These are phyloP conservation scores for Sciurus niger DNA, from an alignment of 2,113 vertebrate genomes.

Conservation along the genomic window DNA sequence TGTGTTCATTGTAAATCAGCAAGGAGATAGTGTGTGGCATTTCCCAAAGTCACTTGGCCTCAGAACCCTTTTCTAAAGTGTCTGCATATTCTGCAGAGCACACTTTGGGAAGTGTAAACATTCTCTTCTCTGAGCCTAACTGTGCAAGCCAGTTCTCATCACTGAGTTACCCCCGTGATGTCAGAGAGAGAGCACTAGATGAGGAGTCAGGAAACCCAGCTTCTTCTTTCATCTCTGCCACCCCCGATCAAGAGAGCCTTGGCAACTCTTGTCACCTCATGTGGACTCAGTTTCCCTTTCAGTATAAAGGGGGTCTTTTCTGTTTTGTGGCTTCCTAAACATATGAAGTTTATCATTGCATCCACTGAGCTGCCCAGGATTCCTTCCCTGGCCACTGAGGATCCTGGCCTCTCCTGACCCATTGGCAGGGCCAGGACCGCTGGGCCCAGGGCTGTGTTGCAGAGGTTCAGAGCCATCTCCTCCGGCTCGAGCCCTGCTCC, in stretches of 20 bases:
- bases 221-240: not conserved
- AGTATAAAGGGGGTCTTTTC: not conserved
- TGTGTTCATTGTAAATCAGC: not conserved
- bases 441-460: not conserved
- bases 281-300: not conserved
- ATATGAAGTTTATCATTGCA: not conserved
- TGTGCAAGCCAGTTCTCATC: not conserved
- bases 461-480: not conserved
- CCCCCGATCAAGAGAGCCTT: not conserved
- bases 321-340: not conserved
- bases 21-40: not conserved
- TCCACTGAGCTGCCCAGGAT: rapidly evolving
- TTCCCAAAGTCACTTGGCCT: not conserved
- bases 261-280: not conserved
- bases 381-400: not conserved
- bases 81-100: not conserved
- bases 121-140: not conserved
- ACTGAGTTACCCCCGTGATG: not conserved
- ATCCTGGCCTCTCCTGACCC: not conserved
- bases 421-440: not conserved
- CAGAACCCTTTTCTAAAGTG: not conserved
- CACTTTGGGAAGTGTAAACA: not conserved
- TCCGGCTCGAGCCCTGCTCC: not conserved
- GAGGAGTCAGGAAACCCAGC: conserved; percentile 21
- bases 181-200: not conserved